phyloP scores from a whole-genome alignment of 2,113 vertebrate species.

The Hemichromis elongatus region DNA sequence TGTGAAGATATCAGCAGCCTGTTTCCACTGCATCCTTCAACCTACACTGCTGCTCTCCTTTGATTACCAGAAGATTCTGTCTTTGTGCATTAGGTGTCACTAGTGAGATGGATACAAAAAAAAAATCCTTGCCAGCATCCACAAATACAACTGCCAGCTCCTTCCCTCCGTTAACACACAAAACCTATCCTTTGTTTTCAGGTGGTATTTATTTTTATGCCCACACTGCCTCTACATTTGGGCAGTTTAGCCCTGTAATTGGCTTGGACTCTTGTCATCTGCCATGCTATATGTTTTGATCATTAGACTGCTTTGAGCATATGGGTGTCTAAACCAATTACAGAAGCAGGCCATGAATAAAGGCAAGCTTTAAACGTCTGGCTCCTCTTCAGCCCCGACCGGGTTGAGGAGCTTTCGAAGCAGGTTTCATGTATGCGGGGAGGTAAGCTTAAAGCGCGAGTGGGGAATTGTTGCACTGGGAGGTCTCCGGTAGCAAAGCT shows the following conservation, averaged over 20 bases:
- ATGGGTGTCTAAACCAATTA: constrained; percentile 41
- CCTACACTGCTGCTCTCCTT: neutral
- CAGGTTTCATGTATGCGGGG: neutral
- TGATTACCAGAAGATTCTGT: constrained; percentile 1
- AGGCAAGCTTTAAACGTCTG: neutral
- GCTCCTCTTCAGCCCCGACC: neutral
- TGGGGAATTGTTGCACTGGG: neutral
- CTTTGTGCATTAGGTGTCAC: constrained; percentile 62
- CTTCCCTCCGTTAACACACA: neutral
- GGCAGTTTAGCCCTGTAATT: constrained; percentile 21
- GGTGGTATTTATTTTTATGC: neutral
- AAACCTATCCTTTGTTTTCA: neutral
- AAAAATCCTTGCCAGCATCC: neutral
- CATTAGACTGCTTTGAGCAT: constrained; percentile 32
- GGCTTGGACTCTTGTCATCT: constrained; percentile 30
- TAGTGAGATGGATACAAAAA: constrained; percentile 43
- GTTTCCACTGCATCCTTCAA: neutral
- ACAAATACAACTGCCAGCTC: neutral
- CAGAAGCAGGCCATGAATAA: constrained; percentile 19
- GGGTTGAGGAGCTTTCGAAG: neutral
- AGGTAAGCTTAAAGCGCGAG: neutral
- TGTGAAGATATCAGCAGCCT: neutral
- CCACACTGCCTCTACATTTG: neutral
- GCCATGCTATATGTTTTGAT: constrained; percentile 31
- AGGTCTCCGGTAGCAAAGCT: neutral